A percentile compares a stretch with the other conserved stretches of the same genome.
Conservation (phyloP, 2,797 vertebrate species). For the Odontamblyopus lacepedii region DNA sequence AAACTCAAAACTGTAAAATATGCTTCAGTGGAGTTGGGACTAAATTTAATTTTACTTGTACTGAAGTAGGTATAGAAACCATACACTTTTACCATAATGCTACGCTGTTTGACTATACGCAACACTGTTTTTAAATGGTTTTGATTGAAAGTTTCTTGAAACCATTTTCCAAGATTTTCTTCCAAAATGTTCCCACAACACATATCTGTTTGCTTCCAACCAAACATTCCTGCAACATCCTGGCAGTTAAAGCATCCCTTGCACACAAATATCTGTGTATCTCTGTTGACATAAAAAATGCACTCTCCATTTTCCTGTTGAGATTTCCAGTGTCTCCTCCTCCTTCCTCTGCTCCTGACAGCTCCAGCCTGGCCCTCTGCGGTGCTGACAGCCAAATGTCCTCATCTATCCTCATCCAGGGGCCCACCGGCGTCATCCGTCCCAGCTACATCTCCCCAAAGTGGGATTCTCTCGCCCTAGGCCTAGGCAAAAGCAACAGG, state of each 20-base stretch:
- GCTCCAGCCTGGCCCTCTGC: slow-evolving; percentile 65
- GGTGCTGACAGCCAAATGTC: slow-evolving; percentile 74
- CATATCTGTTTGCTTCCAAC: neutral
- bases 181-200: slow-evolving; percentile 1
- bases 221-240: slow-evolving; percentile 16
- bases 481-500: slow-evolving; percentile 51
- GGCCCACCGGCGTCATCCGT: slow-evolving; percentile 64
- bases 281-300: slow-evolving; percentile 43
- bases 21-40: no score
- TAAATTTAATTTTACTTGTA: no score
- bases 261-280: slow-evolving; percentile 34
- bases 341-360: slow-evolving; percentile 57
- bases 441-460: slow-evolving; percentile 67
- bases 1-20: no score
- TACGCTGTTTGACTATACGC: neutral
- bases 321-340: slow-evolving; percentile 52
- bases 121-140: neutral
- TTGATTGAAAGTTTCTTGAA: neutral
- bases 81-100: neutral
- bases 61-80: no score
- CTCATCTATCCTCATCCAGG: slow-evolving; percentile 78
- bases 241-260: slow-evolving; percentile 14
- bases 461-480: slow-evolving; percentile 56
- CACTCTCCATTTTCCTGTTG: slow-evolving; percentile 45
- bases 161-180: neutral